phyloP scores from a whole-genome alignment of 2,888 invertebrate species.

The Pachliopta kotzebuea region DNA sequence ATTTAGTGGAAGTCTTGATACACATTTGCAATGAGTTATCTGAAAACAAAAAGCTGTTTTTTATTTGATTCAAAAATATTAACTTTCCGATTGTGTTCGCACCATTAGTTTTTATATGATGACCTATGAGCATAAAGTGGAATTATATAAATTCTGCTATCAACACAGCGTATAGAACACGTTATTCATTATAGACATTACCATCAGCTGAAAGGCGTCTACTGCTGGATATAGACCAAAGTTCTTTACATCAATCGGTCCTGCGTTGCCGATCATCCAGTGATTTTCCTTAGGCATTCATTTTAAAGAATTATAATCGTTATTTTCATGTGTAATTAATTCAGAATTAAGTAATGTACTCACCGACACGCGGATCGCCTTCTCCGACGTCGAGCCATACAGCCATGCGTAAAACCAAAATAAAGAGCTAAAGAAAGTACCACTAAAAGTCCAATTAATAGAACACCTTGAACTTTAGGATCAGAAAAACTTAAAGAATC shows the following conservation, averaged over 20 bases:
- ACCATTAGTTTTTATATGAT: background rate
- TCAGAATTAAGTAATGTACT: background rate
- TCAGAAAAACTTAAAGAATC: constrained; percentile 38
- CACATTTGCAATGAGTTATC: background rate
- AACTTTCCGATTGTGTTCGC: background rate
- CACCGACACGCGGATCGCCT: constrained; percentile 33
- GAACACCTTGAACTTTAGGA: constrained; percentile 47
- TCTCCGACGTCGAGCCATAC: constrained; percentile 43
- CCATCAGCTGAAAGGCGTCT: too few relatives aligned
- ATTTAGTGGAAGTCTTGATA: background rate
- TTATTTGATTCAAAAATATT: background rate
- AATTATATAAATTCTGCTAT: background rate
- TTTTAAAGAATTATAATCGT: background rate
- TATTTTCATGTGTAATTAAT: background rate
- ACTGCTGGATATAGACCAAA: too few relatives aligned
- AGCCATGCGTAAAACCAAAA: constrained; percentile 50
- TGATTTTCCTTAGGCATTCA: too few relatives aligned
- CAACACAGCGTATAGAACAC: background rate
- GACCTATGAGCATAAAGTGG: background rate
- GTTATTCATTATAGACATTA: too few relatives aligned
- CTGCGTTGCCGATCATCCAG: too few relatives aligned
- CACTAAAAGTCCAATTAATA: constrained; percentile 46
- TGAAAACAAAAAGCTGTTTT: background rate
- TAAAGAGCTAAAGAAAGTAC: constrained; percentile 48
- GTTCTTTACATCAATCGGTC: too few relatives aligned